These are phyloP conservation scores for Stichodactyla helianthus DNA, from an alignment of 64 coral and sea anemone genomes.

Conservation along the genomic window DNA sequence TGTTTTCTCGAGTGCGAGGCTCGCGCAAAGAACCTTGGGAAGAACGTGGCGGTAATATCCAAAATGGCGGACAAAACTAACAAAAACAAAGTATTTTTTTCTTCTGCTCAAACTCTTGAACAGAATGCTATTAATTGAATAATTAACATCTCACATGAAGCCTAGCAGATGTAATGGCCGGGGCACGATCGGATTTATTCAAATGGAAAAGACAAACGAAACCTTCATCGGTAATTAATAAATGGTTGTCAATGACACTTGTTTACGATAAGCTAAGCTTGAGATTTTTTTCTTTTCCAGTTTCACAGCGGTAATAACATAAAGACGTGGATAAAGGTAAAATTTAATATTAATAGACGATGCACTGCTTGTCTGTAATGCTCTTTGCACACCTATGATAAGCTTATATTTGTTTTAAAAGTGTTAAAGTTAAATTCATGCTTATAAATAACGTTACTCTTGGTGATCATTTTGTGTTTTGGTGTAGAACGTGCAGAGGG, in stretches of 20 bases:
- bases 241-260: background rate
- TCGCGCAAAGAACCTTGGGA: background rate
- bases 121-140: constrained; percentile 5
- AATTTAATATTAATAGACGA: background rate
- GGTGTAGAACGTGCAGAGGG: constrained; percentile 62
- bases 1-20: background rate
- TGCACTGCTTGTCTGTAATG: background rate
- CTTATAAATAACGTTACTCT: no score
- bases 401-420: no score
- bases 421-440: background rate
- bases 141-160: background rate
- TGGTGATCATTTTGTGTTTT: background rate
- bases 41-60: constrained; percentile 32
- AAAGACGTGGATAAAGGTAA: constrained; percentile 84
- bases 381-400: background rate
- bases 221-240: constrained; percentile 46
- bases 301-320: constrained; percentile 43
- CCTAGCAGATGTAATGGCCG: constrained; percentile 46
- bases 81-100: background rate
- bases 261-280: background rate
- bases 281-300: background rate
- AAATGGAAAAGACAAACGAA: constrained; percentile 87
- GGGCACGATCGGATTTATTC: constrained; percentile 49
- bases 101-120: background rate
- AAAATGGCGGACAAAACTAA: constrained; percentile 88